These are phyloP conservation scores for Epsilonema sp. DNA, from an alignment of 2,888 invertebrate species.

Conservation along the genomic window DNA sequence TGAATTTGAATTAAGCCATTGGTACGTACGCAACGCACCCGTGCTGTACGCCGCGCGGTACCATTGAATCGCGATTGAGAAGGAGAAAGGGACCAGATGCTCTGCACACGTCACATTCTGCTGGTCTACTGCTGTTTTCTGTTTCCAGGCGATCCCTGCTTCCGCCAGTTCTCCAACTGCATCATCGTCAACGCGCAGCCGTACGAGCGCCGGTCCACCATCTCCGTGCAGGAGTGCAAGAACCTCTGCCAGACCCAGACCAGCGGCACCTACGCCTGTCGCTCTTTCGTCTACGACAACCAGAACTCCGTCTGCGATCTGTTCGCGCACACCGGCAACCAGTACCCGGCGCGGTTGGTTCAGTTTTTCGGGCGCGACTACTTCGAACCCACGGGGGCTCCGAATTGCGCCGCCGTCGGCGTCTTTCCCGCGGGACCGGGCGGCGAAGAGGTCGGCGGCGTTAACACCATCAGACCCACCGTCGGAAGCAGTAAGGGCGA, in stretches of 20 bases:
- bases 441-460: neutral
- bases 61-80: too few species aligned
- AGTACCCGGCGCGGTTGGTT: slow-evolving; percentile 14
- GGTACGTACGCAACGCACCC: too few species aligned
- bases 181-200: slow-evolving; percentile 28
- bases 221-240: slow-evolving; percentile 7
- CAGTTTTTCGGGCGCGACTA: slow-evolving; percentile 7
- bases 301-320: slow-evolving; percentile 25
- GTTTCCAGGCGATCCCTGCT: slow-evolving; percentile 21
- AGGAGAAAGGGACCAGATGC: too few species aligned
- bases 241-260: neutral
- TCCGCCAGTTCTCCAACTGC: slow-evolving; percentile 23
- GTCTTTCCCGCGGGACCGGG: neutral
- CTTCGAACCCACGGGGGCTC: slow-evolving; percentile 6
- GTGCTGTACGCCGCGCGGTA: too few species aligned
- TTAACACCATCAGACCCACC: neutral
- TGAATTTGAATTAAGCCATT: too few species aligned
- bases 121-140: too few species aligned
- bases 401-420: neutral
- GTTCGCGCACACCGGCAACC: slow-evolving; percentile 26
- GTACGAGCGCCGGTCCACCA: slow-evolving; percentile 21
- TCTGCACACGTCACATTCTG: too few species aligned
- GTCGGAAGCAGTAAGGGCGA: neutral
- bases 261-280: slow-evolving; percentile 21
- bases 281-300: slow-evolving; percentile 27